Evolutionary conservation across 2,797 vertebrate species (phyloP).

Genomic region (Anolis apletophallus): DNA sequence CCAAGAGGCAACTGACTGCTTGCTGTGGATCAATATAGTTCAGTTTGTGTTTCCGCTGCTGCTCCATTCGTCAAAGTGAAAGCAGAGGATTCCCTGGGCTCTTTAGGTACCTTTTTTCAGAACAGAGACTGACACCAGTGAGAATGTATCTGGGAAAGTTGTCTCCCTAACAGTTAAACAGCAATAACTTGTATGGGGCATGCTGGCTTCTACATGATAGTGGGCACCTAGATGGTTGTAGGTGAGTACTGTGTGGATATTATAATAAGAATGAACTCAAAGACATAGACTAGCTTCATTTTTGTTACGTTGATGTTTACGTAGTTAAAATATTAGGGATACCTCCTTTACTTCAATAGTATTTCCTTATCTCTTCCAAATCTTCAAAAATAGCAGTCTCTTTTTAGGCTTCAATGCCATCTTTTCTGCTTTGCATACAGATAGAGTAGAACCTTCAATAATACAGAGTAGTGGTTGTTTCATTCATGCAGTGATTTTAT

Average conservation of each 20-base stretch:
- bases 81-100: conserved; percentile 13
- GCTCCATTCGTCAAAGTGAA: conserved; percentile 20
- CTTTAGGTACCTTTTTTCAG: background rate
- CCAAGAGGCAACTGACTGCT: background rate
- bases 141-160: background rate
- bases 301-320: background rate
- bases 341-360: background rate
- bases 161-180: conserved; percentile 2
- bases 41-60: conserved; percentile 24
- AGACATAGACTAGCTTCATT: background rate
- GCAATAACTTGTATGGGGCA: background rate
- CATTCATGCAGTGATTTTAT: conserved; percentile 4
- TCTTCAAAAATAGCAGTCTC: background rate
- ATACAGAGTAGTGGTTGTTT: conserved; percentile 13
- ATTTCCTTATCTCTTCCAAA: background rate
- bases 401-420: background rate
- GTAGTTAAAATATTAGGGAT: background rate
- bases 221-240: background rate
- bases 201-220: conserved; percentile 7
- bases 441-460: background rate
- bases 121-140: background rate
- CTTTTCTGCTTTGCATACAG: conserved; percentile 25
- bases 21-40: conserved; percentile 17
- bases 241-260: conserved; percentile 12
- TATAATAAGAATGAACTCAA: background rate